A percentile compares a stretch with the other conserved stretches of the same genome.
Conservation (phyloP, 2,888 invertebrate species). For the Carabus problematicus region DNA sequence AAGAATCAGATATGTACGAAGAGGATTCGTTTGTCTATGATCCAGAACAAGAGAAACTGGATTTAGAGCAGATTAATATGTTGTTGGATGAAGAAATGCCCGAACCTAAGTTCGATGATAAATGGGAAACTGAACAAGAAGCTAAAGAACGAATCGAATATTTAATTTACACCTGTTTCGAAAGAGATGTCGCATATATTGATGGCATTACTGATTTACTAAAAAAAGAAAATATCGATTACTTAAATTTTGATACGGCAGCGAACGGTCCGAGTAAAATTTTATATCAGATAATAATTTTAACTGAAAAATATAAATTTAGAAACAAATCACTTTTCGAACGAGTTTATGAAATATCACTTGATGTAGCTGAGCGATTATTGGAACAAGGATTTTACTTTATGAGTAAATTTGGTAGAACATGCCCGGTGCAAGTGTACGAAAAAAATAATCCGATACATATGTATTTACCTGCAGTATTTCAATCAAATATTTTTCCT, state of each 20-base stretch:
- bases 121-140: constrained; percentile 63
- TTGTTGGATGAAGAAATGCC: constrained; percentile 57
- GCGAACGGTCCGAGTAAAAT: constrained; percentile 54
- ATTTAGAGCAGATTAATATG: constrained; percentile 59
- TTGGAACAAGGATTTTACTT: constrained; percentile 67
- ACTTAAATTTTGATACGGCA: constrained; percentile 57
- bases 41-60: constrained; percentile 62
- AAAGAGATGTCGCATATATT: constrained; percentile 55
- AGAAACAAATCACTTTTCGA: constrained; percentile 65
- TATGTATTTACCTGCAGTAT: constrained; percentile 61
- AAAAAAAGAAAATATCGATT: constrained; percentile 61
- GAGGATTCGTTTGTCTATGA: constrained; percentile 52
- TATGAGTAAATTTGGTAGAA: constrained; percentile 68
- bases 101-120: constrained; percentile 60
- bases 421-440: constrained; percentile 70
- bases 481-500: constrained; percentile 61
- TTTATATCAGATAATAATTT: constrained; percentile 50
- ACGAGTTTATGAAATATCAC: constrained; percentile 62
- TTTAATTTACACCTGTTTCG: constrained; percentile 57
- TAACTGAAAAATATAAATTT: constrained; percentile 56
- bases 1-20: constrained; percentile 48
- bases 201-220: constrained; percentile 4
- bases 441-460: constrained; percentile 62
- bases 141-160: constrained; percentile 60
- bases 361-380: constrained; percentile 65